Conservation (phyloP, 2,888 invertebrate species). For the Cinara cedri region DNA sequence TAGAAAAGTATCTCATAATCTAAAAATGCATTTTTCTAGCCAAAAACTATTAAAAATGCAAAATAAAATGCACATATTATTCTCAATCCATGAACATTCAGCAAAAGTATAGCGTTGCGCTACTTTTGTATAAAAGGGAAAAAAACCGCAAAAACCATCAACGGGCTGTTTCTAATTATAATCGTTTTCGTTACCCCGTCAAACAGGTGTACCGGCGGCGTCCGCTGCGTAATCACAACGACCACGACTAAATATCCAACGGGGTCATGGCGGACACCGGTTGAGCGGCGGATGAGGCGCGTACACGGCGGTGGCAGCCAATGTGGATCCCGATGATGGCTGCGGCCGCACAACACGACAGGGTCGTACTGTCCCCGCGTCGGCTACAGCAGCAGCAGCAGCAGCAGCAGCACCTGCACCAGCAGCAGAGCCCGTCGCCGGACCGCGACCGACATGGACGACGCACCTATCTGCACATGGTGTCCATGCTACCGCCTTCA, state of each 20-base stretch:
- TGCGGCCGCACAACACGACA: slow-evolving; percentile 58
- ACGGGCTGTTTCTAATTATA: too few species aligned
- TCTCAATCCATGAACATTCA: too few species aligned
- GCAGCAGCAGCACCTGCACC: too few species aligned
- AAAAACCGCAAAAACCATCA: too few species aligned
- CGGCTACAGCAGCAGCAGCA: slow-evolving; percentile 42
- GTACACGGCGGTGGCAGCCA: slow-evolving; percentile 59
- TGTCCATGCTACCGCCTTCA: slow-evolving; percentile 13
- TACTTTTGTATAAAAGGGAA: too few species aligned
- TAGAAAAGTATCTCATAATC: too few species aligned
- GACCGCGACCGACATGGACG: slow-evolving; percentile 57
- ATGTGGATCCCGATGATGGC: slow-evolving; percentile 61
- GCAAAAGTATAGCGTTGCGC: too few species aligned
- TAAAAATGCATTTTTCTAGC: too few species aligned
- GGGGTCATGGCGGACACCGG: slow-evolving; percentile 25
- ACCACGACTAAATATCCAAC: too few species aligned
- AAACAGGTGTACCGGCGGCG: slow-evolving; percentile 58
- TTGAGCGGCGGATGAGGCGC: slow-evolving; percentile 55
- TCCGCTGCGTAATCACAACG: slow-evolving; percentile 7
- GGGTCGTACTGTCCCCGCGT: slow-evolving; percentile 47
- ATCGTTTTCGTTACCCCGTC: not conserved
- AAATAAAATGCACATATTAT: too few species aligned
- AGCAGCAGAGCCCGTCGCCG: slow-evolving; percentile 57
- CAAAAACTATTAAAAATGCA: too few species aligned
- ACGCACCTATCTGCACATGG: slow-evolving; percentile 56